Evolutionary conservation across 2,797 vertebrate species (phyloP).

Genomic region (Champsocephalus esox): DNA sequence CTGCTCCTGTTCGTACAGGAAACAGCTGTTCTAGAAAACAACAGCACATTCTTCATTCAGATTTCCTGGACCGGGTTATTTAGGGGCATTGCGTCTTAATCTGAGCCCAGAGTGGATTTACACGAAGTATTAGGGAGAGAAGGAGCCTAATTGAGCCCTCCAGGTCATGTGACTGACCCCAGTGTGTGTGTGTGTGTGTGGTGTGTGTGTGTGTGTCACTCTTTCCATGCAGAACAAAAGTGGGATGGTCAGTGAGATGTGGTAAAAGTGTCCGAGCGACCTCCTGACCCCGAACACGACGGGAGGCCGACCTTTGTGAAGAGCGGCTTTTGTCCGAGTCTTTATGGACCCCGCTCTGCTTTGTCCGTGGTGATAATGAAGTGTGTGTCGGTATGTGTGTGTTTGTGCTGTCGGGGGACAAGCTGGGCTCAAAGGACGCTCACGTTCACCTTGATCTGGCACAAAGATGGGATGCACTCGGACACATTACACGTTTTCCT

Average conservation of each 20-base stretch:
- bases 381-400: neutral
- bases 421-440: neutral
- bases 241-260: conserved; percentile 9
- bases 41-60: too few relatives aligned
- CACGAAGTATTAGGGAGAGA: neutral
- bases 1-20: too few relatives aligned
- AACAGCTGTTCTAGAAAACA: too few relatives aligned
- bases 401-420: neutral
- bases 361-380: conserved; percentile 17
- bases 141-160: neutral
- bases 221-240: conserved; percentile 37
- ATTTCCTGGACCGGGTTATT: too few relatives aligned
- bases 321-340: conserved; percentile 15
- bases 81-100: too few relatives aligned
- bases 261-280: conserved; percentile 20
- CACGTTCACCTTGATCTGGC: neutral
- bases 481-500: too few relatives aligned
- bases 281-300: conserved; percentile 19
- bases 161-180: conserved; percentile 17
- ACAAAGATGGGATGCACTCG: neutral
- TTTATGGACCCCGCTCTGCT: conserved; percentile 11
- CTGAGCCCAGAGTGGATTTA: neutral
- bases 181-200: neutral
- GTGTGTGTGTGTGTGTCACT: neutral
- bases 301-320: conserved; percentile 19